Base-by-base conservation (phyloP, 2,797 vertebrate genomes). In the Phyllotis vaccarum region DNA sequence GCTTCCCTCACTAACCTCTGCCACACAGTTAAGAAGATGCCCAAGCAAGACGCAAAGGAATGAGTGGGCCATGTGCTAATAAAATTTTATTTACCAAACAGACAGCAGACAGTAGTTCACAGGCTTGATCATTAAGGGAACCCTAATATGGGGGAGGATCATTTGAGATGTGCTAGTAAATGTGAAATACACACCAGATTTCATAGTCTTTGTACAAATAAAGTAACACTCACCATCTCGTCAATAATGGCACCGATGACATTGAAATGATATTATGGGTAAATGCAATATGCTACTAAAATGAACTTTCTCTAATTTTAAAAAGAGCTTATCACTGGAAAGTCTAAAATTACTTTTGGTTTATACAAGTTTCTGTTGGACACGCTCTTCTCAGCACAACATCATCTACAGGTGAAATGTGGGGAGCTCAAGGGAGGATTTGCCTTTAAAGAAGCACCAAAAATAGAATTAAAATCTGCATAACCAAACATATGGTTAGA, bases 51-150 rank as follows among this genome's bases (percentile, higher is more conserved):
- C 0, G 40, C 70, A 86, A 82, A 79, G 12, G 11, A 81, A 21
- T 75, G 19, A 74, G 14, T 43, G 24, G 80, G 37, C 31, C 5
- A 0, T 68, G 54, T 89, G 80, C 81, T 90, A 96, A 91, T 91
- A 94, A 92, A 97, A 79, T 90, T 93, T 95, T 95, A 91, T 96
- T 95, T 87, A 92, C 49, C 92, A 95, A 91, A 34, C 54, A 93
- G 66, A 24, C 16, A 9, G 43, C 75, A 82, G 79, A 34, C 37
- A 27, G 7, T 16, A 52, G 40, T 74, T 90, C 68, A 34, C 0
- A 58, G 37, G 2, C 0, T 58, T 27, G 13, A 86, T 74, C 74
- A 22, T 8, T 19, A 22, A 49, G 14, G 85, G 24, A 93, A 68
- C 79, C n/a, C 40, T 24, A 86, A 27, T 27, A 29, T 54, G 54